Percentiles rank a stretch among this genome's conserved stretches.
phyloP scores from a whole-genome alignment of 37 sponge, comb jelly and placozoan genomes.

The Beroe forskalii region DNA sequence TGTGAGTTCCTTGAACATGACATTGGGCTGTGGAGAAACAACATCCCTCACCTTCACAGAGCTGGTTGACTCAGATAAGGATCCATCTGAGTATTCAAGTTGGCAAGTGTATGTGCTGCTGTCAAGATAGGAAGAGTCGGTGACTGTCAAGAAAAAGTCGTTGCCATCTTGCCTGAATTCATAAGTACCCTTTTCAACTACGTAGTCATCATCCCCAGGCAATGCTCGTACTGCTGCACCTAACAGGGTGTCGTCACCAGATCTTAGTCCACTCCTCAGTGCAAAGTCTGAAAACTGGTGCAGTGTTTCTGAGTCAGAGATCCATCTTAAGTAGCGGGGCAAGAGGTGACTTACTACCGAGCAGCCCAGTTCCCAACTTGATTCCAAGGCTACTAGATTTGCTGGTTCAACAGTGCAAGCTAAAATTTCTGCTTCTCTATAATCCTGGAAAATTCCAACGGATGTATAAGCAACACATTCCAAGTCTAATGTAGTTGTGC shows the following conservation, averaged over 20 bases:
- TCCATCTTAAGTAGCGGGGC: neutral
- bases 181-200: neutral
- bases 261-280: neutral
- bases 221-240: neutral
- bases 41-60: neutral
- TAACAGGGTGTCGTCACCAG: neutral
- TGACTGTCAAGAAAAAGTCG: neutral
- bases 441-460: conserved; percentile 1
- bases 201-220: conserved; percentile 42
- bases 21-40: neutral
- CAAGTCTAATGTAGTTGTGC: neutral
- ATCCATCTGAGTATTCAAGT: conserved; percentile 4
- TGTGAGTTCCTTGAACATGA: neutral
- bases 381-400: neutral
- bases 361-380: neutral
- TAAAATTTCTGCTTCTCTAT: neutral
- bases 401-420: neutral
- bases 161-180: neutral
- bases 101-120: conserved; percentile 26
- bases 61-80: neutral
- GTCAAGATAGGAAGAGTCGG: neutral
- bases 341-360: neutral
- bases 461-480: neutral
- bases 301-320: neutral
- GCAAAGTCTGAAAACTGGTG: neutral